Evolutionary conservation across 2,797 vertebrate genomes (phyloP), one percentile per base, ranked within the genome.

Genomic region (Eleutherodactylus coqui): DNA sequence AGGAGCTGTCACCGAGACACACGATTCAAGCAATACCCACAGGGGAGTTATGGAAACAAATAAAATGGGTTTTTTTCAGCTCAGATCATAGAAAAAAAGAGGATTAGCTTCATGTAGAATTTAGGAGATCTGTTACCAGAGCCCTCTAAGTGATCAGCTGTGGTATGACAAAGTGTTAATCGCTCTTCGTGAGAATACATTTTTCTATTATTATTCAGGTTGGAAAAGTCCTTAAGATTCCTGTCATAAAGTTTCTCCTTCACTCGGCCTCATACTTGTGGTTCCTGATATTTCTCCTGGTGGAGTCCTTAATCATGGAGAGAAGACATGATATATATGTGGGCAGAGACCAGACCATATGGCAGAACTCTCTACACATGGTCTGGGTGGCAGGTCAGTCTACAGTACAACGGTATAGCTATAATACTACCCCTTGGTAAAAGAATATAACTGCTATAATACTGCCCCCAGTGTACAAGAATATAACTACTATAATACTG

Each of bases 321-420:
- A 80, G 93, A 0, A 94, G 96, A 88, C 90, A 96, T 14, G 94
- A 93, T 0, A 89, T 80, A 34, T 96, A 96, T 82, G 89, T 91
- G 0, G 95, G 95, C 27, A 92, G 96, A 43, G 92, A 96, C 67
- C 95, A 96, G 90, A 94, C 94, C 86, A 89, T 97, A 77, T 93
- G 97, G 89, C 94, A 97, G 90, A 97, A 91, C 84, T 98, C 97
- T 8, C 91, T 97, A 85, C 97, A 97, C 91, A 96, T 98, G 97
- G 90, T 97, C 88, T 98, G 97, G 96, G 97, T 98, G 53, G 94
- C 95, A 13, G 97, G 96, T 98, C 89, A 43, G 95, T 90, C 70
- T 5, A 21, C 29, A 38, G 0, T 64, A 32, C 60, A 64, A 29
- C 27, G 32, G 32, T 64, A 64, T 64, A 64, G 32, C 60, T 64